Percentiles rank a stretch among this genome's conserved stretches.
Evolutionary conservation across 1,140 invertebrate species (phyloP).

Genomic region (Diploscapter pachys): DNA sequence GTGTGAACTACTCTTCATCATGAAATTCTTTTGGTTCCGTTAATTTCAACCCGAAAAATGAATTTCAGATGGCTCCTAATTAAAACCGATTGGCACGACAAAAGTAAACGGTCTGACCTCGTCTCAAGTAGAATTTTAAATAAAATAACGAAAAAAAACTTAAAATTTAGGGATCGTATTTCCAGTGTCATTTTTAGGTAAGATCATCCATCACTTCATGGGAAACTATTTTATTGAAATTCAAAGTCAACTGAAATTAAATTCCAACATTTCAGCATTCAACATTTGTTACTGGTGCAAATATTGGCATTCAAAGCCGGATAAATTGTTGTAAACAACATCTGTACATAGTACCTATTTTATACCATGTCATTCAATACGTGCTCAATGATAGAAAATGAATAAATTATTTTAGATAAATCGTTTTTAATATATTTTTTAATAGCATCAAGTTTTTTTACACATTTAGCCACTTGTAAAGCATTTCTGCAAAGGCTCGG

Average conservation of each 20-base stretch:
- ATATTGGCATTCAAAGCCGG: conserved; percentile 1
- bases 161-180: conserved; percentile 43
- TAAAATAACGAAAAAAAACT: conserved; percentile 10
- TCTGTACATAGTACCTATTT: not conserved
- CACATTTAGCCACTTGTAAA: not conserved
- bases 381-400: not conserved
- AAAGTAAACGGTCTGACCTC: conserved; percentile 51
- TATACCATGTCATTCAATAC: conserved; percentile 15
- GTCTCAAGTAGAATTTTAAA: conserved; percentile 42
- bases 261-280: not conserved
- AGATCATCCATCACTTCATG: conserved; percentile 46
- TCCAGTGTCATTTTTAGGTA: conserved; percentile 44
- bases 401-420: not conserved
- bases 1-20: conserved; percentile 9
- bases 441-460: not conserved
- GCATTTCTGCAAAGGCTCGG: no score
- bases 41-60: not conserved
- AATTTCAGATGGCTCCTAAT: conserved; percentile 34
- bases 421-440: not conserved
- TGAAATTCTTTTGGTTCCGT: not conserved
- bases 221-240: conserved; percentile 10
- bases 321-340: not conserved
- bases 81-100: conserved; percentile 47
- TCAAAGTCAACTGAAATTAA: not conserved
- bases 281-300: not conserved